phyloP scores from a whole-genome alignment of 2,888 invertebrate genomes.

The Cerastoderma edule region DNA sequence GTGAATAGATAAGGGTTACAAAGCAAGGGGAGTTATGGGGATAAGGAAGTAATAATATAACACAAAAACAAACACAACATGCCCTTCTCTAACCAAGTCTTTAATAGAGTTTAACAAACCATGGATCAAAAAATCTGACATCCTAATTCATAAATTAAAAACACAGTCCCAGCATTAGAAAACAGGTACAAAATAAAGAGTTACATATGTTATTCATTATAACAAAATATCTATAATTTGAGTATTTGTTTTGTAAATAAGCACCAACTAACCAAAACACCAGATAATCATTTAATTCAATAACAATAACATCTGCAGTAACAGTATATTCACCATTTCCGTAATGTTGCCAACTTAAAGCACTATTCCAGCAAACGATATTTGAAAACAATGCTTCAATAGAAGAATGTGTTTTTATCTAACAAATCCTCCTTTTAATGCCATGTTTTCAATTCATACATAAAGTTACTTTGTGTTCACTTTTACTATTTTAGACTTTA shows the following conservation, averaged over 20 bases:
- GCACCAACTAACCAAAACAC: not conserved
- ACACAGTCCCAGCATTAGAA: not conserved
- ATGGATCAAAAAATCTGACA: constrained; percentile 5
- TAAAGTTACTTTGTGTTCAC: too few relatives aligned
- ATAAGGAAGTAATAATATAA: not conserved
- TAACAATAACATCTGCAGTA: not conserved
- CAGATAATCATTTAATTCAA: not conserved
- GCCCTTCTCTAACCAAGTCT: not conserved
- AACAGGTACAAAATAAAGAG: not conserved
- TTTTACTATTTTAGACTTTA: too few relatives aligned
- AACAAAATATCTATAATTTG: not conserved
- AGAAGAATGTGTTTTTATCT: too few relatives aligned
- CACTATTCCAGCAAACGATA: too few relatives aligned
- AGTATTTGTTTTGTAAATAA: not conserved
- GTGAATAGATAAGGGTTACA: not conserved
- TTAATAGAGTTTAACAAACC: constrained; percentile 4
- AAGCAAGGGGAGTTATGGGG: not conserved
- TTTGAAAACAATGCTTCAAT: too few relatives aligned
- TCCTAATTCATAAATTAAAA: not conserved
- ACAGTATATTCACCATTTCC: too few relatives aligned
- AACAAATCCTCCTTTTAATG: too few relatives aligned
- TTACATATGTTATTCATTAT: not conserved
- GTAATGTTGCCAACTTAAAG: too few relatives aligned
- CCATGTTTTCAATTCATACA: too few relatives aligned
- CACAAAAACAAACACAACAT: constrained; percentile 7